Base-by-base conservation (phyloP, 2,113 vertebrate species). In the Shinisaurus crocodilurus region DNA sequence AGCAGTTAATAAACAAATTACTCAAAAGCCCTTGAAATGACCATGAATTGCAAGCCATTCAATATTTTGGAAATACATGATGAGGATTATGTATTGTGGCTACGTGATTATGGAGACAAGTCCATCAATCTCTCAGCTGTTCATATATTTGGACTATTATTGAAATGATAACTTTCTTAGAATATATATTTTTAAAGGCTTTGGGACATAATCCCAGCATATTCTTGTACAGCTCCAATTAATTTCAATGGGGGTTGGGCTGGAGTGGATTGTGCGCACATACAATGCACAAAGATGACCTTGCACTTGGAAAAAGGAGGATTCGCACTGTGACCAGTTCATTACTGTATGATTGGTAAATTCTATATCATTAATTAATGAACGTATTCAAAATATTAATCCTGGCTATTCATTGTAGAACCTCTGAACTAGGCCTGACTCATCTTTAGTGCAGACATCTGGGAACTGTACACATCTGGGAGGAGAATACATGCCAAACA, bases 71-170 rank as follows among this genome's bases (percentile, higher is more conserved):
- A 95, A 94, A 90, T 60, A 72, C 0, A 85, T 1, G 65, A 48
- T 67, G 1, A 6, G 2, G 1, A 60, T 0, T n/a, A 6, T 70
- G 2, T 0, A 15, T 23, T 85, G 9, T 0, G 0, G 10, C 0
- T 91, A 88, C 90, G 43, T 1, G 8, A n/a, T 81, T 89, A 40
- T 7, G 2, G 6, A 1, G 67, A 2, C 23, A 88, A 79, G 60
- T 3, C 20, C 67, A 70, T 79, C 6, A 32, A 2, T 8, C 2
- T 87, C 90, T 93, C 27, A 88, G 37, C 84, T 0, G 4, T 81
- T 72, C 40, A 77, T 91, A 37, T 82, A 75, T 76, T 23, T 45
- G 6, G 37, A 5, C 67, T 0, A 54, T 23, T 20, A 45, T 23
- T n/a, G 43, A 84, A 84, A 65, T 63, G 16, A 63, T 63, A 48